Base-by-base conservation (phyloP, 2,888 invertebrate genomes). In the Tuta absoluta region DNA sequence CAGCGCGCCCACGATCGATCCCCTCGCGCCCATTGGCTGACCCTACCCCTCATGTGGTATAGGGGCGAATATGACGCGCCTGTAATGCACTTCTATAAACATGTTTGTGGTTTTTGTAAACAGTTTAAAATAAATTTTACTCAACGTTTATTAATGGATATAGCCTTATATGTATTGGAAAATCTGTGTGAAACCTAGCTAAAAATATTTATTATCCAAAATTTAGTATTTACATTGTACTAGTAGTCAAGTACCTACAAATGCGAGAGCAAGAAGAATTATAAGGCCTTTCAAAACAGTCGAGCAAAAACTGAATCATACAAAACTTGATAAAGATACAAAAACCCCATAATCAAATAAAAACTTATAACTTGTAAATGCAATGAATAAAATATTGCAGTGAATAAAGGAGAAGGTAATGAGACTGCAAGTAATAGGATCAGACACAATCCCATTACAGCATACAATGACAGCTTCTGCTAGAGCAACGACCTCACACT, bases 1-100 rank as follows among this genome's bases (percentile, higher is more conserved):
- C 83, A 65, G 53, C 65, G 67, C 72, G 87, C 87, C 89, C 79
- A 75, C 70, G 69, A 80, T 82, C 76, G 78, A 82, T 82, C 71
- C 75, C 51, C 8, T 10, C 45, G 45, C 45, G n/a, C n/a, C 19
- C 78, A 79, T 80, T 80, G 80, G 75, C 78, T 45, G 7, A 45
- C 45, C 45, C n/a, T 12, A 45, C n/a, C n/a, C n/a, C n/a, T 45
- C 45, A 45, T 45, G 45, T 45, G 45, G 45, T 4, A 45, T 3
- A 41, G 2, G 41, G 45, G n/a, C 14, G 2, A 1, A 14, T 41
- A 14, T 45, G n/a, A 45, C 45, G 45, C 45, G n/a, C 45, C 45
- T 17, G n/a, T n/a, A 45, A 45, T 12, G 24, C 23, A 14, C 28
- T 59, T n/a, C 63, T 24, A 63, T 65, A 63, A 66, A 67, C 67